Conservation (phyloP, 2,797 vertebrate genomes). For the Pangasius sanitwongsei region DNA sequence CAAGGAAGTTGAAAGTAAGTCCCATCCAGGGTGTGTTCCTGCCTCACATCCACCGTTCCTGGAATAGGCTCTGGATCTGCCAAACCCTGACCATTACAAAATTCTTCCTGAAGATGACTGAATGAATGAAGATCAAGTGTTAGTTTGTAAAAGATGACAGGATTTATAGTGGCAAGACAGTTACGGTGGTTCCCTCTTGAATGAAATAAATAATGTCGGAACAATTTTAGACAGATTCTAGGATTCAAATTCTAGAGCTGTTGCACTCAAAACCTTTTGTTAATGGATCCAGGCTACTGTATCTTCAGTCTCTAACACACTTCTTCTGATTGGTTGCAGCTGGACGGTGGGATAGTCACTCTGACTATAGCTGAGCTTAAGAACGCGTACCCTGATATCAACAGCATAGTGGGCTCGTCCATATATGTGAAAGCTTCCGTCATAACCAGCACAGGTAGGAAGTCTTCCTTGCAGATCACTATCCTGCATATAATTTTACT, state of each 20-base stretch:
- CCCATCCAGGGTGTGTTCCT: not conserved
- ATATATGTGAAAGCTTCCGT: constrained; percentile 77
- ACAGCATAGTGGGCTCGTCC: constrained; percentile 65
- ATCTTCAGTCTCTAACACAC: not conserved
- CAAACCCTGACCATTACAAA: no score
- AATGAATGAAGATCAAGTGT: not conserved
- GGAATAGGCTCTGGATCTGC: not conserved
- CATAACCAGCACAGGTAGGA: constrained; percentile 72
- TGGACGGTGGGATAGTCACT: constrained; percentile 65
- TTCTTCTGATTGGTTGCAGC: constrained; percentile 53
- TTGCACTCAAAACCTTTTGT: not conserved
- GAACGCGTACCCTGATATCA: constrained; percentile 63
- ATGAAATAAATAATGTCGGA: not conserved
- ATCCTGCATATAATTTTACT: not conserved
- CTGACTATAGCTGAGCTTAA: constrained; percentile 71
- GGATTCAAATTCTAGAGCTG: not conserved
- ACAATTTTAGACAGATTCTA: not conserved
- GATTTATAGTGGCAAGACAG: not conserved
- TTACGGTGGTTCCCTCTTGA: not conserved
- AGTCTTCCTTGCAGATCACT: not conserved
- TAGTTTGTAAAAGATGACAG: not conserved
- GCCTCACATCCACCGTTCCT: not conserved
- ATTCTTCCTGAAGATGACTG: not conserved
- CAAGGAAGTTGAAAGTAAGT: not conserved
- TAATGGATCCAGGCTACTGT: not conserved